Base-by-base conservation (phyloP, 1,140 invertebrate genomes). In the Leptinotarsa texana region DNA sequence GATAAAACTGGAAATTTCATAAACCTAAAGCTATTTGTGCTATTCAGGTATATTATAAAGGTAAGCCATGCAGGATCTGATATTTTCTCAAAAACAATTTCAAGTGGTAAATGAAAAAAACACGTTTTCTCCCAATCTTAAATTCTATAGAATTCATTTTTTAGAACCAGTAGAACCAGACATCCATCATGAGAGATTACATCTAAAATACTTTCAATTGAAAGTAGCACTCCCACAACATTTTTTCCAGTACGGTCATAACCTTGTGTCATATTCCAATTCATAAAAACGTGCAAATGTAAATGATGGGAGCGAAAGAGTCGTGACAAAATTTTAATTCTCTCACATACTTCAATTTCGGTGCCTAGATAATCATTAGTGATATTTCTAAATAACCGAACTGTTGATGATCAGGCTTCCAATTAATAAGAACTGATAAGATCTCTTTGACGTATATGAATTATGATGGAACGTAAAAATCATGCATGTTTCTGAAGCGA, bases 381-480 rank as follows among this genome's bases (percentile, higher is more conserved):
- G n/a, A 57, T 57, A 57, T 57, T 57, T 57, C 51, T 15, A 57
- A 57, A 57, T 57, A 57, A 57, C 51, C n/a, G 4, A 18, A 57
- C 51, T 57, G 51, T 18, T 57, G n/a, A 57, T 57, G 51, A 57
- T 57, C n/a, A 22, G 21, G 63, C 15, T 27, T 27, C 63, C 21
- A 65, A 65, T 65, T 65, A 65, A 65, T 65, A 24, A 65, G 15
- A 15, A 21, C 24, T 65, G 63, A 65, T 65, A 65, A 65, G 8
- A 65, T 27, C 63, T 17, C 24, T 65, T 62, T 65, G 63, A 65
- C 63, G 24, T 65, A 11, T 15, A 65, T 65, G 24, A 65, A 65
- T 65, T 65, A 65, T 65, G 63, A 65, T 24, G 24, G 63, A 65
- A 65, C 15, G 21, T 65, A 27, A 65, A 65, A 65, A 65, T 18